Percentiles rank a stretch among this genome's conserved stretches.
Evolutionary conservation across 1,140 invertebrate species (phyloP).

Genomic region (Meteorus sp.): DNA sequence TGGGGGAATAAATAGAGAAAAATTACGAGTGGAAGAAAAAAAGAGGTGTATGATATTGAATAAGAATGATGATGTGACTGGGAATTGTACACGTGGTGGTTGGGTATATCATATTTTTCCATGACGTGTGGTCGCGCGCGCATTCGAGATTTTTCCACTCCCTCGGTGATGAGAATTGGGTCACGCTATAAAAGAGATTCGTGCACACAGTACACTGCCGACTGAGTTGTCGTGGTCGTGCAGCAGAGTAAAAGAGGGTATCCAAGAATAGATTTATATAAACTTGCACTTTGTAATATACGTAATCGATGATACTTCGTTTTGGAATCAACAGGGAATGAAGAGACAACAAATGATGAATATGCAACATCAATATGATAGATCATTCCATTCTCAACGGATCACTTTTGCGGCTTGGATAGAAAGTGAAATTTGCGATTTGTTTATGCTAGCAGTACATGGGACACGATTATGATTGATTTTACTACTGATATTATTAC

Average conservation of each 20-base stretch:
- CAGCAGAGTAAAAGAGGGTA: neutral
- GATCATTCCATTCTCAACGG: no score
- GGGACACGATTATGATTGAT: no score
- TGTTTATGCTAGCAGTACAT: no score
- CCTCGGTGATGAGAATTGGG: neutral
- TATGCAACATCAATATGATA: neutral
- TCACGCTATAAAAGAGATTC: constrained; percentile 2
- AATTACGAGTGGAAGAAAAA: neutral
- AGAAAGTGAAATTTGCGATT: no score
- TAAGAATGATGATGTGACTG: neutral
- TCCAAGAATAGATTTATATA: neutral
- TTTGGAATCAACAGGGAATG: no score
- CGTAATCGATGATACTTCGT: no score
- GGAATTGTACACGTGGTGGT: no score
- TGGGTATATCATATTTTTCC: no score
- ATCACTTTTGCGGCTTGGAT: no score
- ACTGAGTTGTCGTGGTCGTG: neutral
- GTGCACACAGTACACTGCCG: neutral
- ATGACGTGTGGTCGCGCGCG: neutral
- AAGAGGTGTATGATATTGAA: neutral
- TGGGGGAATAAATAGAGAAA: neutral
- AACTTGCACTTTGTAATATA: neutral
- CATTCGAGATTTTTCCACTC: neutral
- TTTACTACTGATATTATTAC: no score
- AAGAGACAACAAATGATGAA: neutral